A percentile compares a stretch with the other conserved stretches of the same genome.
Evolutionary conservation across 2,113 vertebrate genomes (phyloP).

Genomic region (Macquaria ambigua): DNA sequence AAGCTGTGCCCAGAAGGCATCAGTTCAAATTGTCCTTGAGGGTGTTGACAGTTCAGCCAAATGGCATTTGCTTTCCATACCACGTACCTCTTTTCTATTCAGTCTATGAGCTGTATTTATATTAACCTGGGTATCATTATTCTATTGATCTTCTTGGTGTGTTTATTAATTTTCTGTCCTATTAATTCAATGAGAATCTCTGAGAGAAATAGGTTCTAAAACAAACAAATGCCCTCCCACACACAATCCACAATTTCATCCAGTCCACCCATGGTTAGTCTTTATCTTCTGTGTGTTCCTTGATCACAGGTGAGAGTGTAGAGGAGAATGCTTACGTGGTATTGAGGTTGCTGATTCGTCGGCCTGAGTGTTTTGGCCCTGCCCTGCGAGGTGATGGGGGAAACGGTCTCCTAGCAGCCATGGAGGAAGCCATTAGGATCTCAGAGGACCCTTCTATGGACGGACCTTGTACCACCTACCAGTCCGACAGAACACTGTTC

Average conservation of each 20-base stretch:
- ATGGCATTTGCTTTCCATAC: conserved; percentile 20
- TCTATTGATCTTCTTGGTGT: background rate
- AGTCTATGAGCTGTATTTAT: background rate
- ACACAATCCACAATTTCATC: background rate
- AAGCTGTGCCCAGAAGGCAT: conserved; percentile 30
- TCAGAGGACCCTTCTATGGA: conserved; percentile 91
- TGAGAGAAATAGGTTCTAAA: background rate
- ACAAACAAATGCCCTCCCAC: background rate
- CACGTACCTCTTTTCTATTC: background rate
- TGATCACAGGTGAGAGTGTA: conserved; percentile 92
- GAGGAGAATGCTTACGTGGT: conserved; percentile 97
- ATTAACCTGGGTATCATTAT: background rate
- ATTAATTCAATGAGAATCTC: background rate
- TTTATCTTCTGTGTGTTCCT: background rate
- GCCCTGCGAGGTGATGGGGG: conserved; percentile 93
- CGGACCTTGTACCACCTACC: conserved; percentile 85
- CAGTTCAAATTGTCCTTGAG: conserved; percentile 46
- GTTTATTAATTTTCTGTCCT: conserved; percentile 3
- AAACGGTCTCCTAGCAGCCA: conserved; percentile 90
- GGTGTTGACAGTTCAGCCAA: conserved; percentile 40
- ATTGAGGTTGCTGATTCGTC: conserved; percentile 92
- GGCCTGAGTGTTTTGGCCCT: conserved; percentile 95
- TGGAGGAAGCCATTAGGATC: conserved; percentile 95
- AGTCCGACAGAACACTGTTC: conserved; percentile 88
- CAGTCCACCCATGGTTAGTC: background rate